Conservation (phyloP, 2,113 vertebrate genomes). For the Saccopteryx bilineata region DNA sequence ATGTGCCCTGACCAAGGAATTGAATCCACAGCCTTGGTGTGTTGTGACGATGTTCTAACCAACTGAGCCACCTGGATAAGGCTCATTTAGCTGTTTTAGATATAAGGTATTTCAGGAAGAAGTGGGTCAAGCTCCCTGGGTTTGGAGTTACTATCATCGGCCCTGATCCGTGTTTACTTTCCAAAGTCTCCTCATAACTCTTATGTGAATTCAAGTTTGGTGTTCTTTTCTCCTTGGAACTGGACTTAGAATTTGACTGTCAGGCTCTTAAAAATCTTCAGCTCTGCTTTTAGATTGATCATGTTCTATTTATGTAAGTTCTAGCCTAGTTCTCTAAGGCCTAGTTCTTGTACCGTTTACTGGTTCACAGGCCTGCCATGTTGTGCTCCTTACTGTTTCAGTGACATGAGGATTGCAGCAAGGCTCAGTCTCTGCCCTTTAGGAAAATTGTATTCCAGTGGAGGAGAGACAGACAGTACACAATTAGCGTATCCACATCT, state of each 20-base stretch:
- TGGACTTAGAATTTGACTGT: background rate
- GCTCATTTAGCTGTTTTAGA: background rate
- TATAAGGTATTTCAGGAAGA: background rate
- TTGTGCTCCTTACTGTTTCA: background rate
- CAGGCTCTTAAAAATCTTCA: background rate
- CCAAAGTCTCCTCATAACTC: background rate
- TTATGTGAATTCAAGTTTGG: background rate
- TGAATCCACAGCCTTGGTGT: no score
- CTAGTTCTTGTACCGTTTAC: background rate
- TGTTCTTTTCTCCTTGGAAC: background rate
- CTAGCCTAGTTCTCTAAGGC: constrained; percentile 2
- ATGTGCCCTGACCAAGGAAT: no score
- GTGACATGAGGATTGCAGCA: background rate
- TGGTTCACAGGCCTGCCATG: background rate
- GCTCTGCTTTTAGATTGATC: background rate
- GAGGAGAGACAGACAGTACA: background rate
- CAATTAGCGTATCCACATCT: background rate
- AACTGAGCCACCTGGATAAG: no score
- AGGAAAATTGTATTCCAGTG: background rate
- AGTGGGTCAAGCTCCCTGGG: background rate
- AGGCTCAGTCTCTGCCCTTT: background rate
- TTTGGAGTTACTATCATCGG: background rate
- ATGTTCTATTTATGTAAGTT: background rate
- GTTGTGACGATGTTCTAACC: no score
- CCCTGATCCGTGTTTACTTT: background rate